phyloP scores from a whole-genome alignment of 2,888 invertebrate species.

The Mesoligia furuncula region DNA sequence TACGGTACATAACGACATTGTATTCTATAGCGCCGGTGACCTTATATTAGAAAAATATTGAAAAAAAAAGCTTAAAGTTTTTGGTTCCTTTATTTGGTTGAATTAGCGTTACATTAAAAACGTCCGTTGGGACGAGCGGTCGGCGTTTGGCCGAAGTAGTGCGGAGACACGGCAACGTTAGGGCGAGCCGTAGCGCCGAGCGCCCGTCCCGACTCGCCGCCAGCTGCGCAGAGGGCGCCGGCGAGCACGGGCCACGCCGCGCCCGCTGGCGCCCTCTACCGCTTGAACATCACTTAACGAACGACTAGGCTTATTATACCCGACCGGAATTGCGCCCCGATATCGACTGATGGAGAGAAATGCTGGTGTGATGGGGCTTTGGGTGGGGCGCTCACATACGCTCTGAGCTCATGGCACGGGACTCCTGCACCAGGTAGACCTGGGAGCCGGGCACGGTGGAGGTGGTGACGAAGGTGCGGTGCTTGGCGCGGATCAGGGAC shows the following conservation, averaged over 20 bases:
- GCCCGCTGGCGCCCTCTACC: conserved; percentile 74
- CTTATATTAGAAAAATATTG: conserved; percentile 87
- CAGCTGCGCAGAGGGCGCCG: conserved; percentile 71
- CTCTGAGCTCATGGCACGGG: conserved; percentile 91
- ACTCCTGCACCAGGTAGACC: conserved; percentile 97
- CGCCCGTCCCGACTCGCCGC: conserved; percentile 82
- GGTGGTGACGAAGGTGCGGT: conserved; percentile 99
- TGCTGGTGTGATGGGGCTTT: conserved; percentile 83
- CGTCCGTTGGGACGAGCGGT: conserved; percentile 83
- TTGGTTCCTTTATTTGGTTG: conserved; percentile 88
- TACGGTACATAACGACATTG: conserved; percentile 79
- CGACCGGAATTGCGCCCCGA: conserved; percentile 89
- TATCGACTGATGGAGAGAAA: conserved; percentile 83
- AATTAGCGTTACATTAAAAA: conserved; percentile 82
- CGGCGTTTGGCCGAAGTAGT: conserved; percentile 80
- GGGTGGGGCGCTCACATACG: conserved; percentile 73
- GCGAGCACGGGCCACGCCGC: conserved; percentile 44
- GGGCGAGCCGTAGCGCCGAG: conserved; percentile 86
- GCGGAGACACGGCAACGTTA: conserved; percentile 86
- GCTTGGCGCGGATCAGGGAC: conserved; percentile 98
- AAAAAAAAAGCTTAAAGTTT: conserved; percentile 85
- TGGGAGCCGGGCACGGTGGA: conserved; percentile 97
- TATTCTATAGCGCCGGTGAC: conserved; percentile 81
- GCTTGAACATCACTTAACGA: conserved; percentile 83
- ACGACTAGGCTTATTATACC: conserved; percentile 89